Conservation (phyloP, 1,140 invertebrate species). For the Druon quercuslanigerum region DNA sequence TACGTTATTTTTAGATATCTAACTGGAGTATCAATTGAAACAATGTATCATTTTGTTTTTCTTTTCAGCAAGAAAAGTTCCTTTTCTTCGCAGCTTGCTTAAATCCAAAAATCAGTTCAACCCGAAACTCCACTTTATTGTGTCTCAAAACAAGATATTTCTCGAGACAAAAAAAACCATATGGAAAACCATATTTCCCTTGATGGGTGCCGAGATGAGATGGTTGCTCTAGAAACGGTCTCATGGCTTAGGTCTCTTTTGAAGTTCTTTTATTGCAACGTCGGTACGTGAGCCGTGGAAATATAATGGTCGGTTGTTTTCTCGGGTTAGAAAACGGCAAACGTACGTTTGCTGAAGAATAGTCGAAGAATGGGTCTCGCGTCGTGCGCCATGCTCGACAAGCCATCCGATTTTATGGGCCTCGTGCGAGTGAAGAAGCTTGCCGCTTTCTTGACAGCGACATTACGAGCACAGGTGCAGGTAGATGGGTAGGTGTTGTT, state of each 20-base stretch:
- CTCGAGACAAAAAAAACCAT: background rate
- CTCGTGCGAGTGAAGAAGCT: conserved; percentile 59
- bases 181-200: conserved; percentile 14
- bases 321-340: conserved; percentile 31
- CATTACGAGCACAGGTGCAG: conserved; percentile 58
- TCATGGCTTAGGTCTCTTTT: conserved; percentile 22
- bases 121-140: too few species aligned
- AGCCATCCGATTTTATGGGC: conserved; percentile 66
- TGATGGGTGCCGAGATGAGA: background rate
- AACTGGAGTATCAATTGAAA: too few species aligned
- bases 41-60: too few species aligned
- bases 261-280: conserved; percentile 26
- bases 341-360: conserved; percentile 22
- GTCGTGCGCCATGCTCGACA: conserved; percentile 58
- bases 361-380: conserved; percentile 35
- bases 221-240: conserved; percentile 21
- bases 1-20: too few species aligned
- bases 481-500: conserved; percentile 51
- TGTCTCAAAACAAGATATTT: background rate
- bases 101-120: too few species aligned
- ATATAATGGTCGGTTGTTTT: conserved; percentile 35
- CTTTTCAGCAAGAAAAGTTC: too few species aligned
- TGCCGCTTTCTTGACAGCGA: conserved; percentile 71
- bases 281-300: conserved; percentile 35
- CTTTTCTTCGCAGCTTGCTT: too few species aligned